Evolutionary conservation across 2,113 vertebrate genomes (phyloP).

Genomic region (Hemiscyllium ocellatum): DNA sequence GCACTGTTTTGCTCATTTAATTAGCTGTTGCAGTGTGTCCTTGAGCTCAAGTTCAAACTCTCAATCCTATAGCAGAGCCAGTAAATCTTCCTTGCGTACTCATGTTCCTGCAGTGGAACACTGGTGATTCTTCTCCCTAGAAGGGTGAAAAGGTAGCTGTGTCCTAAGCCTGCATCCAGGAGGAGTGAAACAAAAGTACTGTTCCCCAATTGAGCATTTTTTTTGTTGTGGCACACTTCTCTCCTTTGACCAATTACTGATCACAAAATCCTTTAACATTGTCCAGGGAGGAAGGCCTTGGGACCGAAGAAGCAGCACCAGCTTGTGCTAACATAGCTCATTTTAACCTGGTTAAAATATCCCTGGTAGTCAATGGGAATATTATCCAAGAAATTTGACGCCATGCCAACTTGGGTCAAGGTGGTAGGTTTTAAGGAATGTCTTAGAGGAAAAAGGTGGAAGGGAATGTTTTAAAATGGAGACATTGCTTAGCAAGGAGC

Average conservation of each 20-base stretch:
- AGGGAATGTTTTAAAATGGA: neutral
- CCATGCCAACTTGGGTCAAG: neutral
- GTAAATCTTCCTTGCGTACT: neutral
- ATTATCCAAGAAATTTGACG: neutral
- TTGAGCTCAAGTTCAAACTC: neutral
- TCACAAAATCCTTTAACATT: neutral
- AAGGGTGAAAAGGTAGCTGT: neutral
- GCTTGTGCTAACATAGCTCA: neutral
- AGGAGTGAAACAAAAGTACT: neutral
- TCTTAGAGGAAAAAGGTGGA: neutral
- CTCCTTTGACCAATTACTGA: neutral
- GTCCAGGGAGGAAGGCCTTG: neutral
- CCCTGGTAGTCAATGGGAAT: neutral
- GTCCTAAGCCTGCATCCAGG: neutral
- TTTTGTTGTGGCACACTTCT: neutral
- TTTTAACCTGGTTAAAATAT: neutral
- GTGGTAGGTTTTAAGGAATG: neutral
- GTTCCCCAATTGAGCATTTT: neutral
- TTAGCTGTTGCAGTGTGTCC: neutral
- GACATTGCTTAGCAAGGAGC: no score
- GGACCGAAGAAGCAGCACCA: neutral
- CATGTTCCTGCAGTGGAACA: neutral
- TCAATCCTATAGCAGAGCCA: neutral
- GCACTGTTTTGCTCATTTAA: neutral
- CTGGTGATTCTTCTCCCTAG: neutral